Evolutionary conservation across 1,140 invertebrate genomes (phyloP), one percentile per base, ranked within the genome.

Genomic region (Aphelenchoides besseyi): DNA sequence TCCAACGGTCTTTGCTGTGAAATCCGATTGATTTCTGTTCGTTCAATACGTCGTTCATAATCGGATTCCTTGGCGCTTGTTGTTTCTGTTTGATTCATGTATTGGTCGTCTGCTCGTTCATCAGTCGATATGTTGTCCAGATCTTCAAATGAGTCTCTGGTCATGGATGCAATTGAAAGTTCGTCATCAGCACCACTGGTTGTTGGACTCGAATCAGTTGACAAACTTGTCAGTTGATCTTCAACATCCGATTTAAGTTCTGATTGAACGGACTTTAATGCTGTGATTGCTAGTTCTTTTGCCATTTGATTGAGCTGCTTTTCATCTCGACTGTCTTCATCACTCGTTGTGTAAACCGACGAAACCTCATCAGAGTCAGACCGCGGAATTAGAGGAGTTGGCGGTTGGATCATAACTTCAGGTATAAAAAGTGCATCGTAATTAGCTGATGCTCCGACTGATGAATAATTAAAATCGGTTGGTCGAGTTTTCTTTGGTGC

Each of bases 161-260:
- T n/a, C 16, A 61, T 61, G n/a, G 30, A 2, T n/a, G 59, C 16
- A 18, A n/a, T 2, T 36, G n/a, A 48, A 48, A 48, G 59, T 2
- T 61, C 59, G 30, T 61, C 59, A 2, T 61, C 59, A n/a, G 59
- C 59, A n/a, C 59, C 59, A 61, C n/a, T 18, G 59, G 59, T 61
- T 36, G 59, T 18, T 1, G 59, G 28, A 1, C 16, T n/a, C 1
- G 48, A 16, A 16, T 52, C 48, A n/a, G 48, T 16, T 1, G 23
- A n/a, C n/a, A 23, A 52, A 52, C n/a, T 23, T 52, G 48, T 52
- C 23, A 23, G 48, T 23, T 52, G 16, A 52, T n/a, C n/a, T n/a
- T n/a, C n/a, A n/a, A n/a, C n/a, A n/a, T n/a, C n/a, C n/a, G n/a
- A n/a, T n/a, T n/a, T n/a, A n/a, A n/a, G n/a, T n/a, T n/a, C n/a